These are phyloP conservation scores for Glaucopsyche alexis DNA, from an alignment of 2,888 invertebrate species.

Conservation along the genomic window DNA sequence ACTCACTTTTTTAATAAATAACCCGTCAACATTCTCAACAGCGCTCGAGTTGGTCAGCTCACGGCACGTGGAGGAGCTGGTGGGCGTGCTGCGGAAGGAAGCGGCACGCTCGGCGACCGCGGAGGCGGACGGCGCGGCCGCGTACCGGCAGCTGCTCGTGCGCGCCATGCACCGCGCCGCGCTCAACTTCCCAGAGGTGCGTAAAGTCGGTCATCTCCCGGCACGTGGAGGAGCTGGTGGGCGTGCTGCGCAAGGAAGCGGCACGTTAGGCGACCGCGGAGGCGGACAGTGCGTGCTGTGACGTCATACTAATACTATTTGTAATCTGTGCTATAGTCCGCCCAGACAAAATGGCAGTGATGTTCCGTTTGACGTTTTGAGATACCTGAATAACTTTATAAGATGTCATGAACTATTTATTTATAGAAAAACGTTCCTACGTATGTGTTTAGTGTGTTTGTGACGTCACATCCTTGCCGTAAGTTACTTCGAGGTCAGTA, in stretches of 20 bases:
- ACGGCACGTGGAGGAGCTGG: slow-evolving; percentile 97
- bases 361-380: too few relatives aligned
- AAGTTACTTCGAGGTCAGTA: too few relatives aligned
- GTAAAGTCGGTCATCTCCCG: slow-evolving; percentile 85
- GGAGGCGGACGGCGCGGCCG: slow-evolving; percentile 97
- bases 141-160: slow-evolving; percentile 96
- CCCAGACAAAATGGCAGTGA: too few relatives aligned
- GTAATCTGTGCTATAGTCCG: too few relatives aligned
- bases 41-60: slow-evolving; percentile 95
- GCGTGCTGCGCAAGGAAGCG: slow-evolving; percentile 94
- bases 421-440: too few relatives aligned
- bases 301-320: too few relatives aligned
- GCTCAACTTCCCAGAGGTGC: slow-evolving; percentile 81
- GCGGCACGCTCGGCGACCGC: slow-evolving; percentile 93
- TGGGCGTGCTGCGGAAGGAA: slow-evolving; percentile 93
- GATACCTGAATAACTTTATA: too few relatives aligned
- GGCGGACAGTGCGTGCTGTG: slow-evolving; percentile 96
- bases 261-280: slow-evolving; percentile 93
- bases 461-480: too few relatives aligned
- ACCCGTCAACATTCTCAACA: slow-evolving; percentile 38
- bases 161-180: slow-evolving; percentile 96
- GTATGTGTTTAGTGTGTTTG: too few relatives aligned
- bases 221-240: slow-evolving; percentile 97
- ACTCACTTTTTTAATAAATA: too few relatives aligned
- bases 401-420: too few relatives aligned